Conservation (phyloP, 35 echinoderm and acorn worm genomes). For the Apostichopus californicus region DNA sequence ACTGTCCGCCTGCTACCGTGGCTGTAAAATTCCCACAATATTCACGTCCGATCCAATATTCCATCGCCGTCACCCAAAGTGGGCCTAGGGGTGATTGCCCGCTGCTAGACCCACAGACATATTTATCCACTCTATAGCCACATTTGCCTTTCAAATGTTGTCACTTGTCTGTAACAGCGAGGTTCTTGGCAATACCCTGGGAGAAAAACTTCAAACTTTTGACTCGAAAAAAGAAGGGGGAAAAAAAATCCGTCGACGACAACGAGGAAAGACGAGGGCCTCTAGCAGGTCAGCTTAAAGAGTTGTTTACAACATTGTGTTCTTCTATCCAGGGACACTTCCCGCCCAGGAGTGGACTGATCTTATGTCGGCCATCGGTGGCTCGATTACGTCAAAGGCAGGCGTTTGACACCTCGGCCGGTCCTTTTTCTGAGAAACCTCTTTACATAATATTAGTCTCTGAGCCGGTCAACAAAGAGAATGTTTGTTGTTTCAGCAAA, state of each 20-base stretch:
- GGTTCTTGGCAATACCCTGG: neutral
- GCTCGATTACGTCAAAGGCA: too few species aligned
- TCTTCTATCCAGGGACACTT: too few species aligned
- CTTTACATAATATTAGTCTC: too few species aligned
- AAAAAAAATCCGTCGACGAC: too few species aligned
- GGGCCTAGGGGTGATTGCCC: neutral
- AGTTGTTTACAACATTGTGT: neutral
- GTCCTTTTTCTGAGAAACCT: too few species aligned
- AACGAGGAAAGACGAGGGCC: neutral
- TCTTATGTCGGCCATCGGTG: too few species aligned
- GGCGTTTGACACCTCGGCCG: too few species aligned
- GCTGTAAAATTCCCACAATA: too few species aligned
- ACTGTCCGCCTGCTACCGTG: too few species aligned
- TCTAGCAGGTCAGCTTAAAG: neutral
- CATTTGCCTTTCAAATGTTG: constrained; percentile 1
- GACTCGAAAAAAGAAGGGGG: neutral
- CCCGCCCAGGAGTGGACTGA: too few species aligned
- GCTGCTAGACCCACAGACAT: neutral
- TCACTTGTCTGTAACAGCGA: neutral
- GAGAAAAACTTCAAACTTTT: neutral
- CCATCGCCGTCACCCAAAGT: neutral
- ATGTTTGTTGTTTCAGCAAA: too few species aligned
- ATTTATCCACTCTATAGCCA: neutral
- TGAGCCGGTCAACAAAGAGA: too few species aligned
- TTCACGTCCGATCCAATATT: neutral